These are phyloP conservation scores for Mesaphorura yosii DNA, from an alignment of 1,140 invertebrate species.

Conservation along the genomic window DNA sequence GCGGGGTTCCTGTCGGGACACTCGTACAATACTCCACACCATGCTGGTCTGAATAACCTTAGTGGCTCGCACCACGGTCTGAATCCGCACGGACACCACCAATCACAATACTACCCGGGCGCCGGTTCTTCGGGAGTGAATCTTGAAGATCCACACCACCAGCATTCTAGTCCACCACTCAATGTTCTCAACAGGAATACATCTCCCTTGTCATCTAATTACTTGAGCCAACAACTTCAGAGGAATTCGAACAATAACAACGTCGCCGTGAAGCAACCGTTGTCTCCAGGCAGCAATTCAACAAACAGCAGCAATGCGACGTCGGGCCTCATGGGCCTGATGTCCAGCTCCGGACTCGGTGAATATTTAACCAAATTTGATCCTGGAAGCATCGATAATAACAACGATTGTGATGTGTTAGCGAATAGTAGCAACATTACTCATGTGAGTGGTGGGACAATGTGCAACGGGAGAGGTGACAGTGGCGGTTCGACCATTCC, in stretches of 20 bases:
- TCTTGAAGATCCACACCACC: conserved; percentile 1
- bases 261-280: too few species aligned
- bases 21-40: too few species aligned
- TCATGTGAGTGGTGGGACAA: conserved; percentile 3
- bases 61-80: too few species aligned
- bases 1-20: too few species aligned
- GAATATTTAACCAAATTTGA: conserved; percentile 24
- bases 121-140: too few species aligned
- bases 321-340: conserved; percentile 5
- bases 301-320: conserved; percentile 10
- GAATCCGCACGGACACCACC: too few species aligned
- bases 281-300: not conserved
- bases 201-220: not conserved
- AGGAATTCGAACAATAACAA: too few species aligned
- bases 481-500: not conserved
- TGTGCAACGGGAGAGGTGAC: conserved; percentile 9
- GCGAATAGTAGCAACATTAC: conserved; percentile 16
- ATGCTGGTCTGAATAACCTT: too few species aligned
- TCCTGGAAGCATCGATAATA: conserved; percentile 3
- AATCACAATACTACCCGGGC: conserved; percentile 5
- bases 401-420: conserved; percentile 22
- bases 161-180: conserved; percentile 19
- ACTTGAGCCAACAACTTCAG: conserved; percentile 15
- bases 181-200: conserved; percentile 3
- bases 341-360: conserved; percentile 6